Base-by-base conservation (phyloP, 2,888 invertebrate genomes). In the Trilocha varians region DNA sequence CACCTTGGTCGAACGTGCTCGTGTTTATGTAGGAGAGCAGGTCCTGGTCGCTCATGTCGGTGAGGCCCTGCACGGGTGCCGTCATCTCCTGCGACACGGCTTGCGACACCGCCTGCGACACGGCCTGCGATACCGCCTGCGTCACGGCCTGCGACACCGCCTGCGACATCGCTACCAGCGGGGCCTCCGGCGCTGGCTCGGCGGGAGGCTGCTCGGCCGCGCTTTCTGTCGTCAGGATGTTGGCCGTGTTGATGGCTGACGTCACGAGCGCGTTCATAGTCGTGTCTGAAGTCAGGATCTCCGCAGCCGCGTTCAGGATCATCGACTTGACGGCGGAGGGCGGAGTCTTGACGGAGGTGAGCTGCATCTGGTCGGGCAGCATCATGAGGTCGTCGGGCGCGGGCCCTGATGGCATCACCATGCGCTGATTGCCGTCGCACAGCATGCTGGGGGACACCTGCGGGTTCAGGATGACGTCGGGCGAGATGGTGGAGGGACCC, bases 21-120 rank as follows among this genome's bases (percentile, higher is more conserved):
- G 95, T 93, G 86, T 95, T 95, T 56, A 96, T 95, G 78, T 94
- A 94, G 71, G 92, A 94, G 56, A 96, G 89, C 55, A 96, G 88
- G 79, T 96, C 95, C 75, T 92, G 93, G 73, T 95, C 95, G 49
- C 93, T 93, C 91, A 96, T 93, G 59, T 92, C 90, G 8, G 93
- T 92, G 55, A 95, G 88, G 37, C 93, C 90, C 65, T 92, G 91
- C 40, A 84, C 85, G 87, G 92, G 77, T 89, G 88, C 87, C 53
- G 79, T 70, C 72, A 89, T 88, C 62, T 87, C 87, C 55, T 85
- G 83, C 46, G 76, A 69, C 38, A 86, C 85, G 47, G 82, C 83
- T 53, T 84, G 80, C 47, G 79, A 78, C 41, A 87, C 87, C 16
- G 80, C 80, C 43, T 87, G 80, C 40, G 77, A 78, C 14, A 86